Evolutionary conservation across 2,113 vertebrate species (phyloP).

Genomic region (Columbina picui): DNA sequence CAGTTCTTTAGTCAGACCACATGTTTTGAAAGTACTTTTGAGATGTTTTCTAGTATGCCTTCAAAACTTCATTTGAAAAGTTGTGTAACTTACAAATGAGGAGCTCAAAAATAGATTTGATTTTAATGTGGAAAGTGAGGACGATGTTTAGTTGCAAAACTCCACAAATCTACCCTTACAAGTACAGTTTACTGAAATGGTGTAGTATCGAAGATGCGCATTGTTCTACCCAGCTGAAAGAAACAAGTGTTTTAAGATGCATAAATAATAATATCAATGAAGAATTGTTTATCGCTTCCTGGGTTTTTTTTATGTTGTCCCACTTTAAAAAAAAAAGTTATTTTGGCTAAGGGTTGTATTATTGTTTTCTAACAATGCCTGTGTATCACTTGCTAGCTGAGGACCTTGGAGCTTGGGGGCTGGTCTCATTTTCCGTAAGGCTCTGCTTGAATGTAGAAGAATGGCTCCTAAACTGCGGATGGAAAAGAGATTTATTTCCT

Average conservation of each 20-base stretch:
- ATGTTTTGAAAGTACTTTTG: background rate
- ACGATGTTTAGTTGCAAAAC: background rate
- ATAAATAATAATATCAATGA: constrained; percentile 23
- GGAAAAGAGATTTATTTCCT: constrained; percentile 22
- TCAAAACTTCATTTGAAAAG: background rate
- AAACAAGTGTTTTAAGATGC: constrained; percentile 7
- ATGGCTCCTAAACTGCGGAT: constrained; percentile 5
- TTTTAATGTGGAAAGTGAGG: background rate
- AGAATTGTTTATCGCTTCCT: constrained; percentile 63
- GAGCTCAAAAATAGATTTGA: background rate
- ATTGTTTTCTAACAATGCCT: constrained; percentile 62
- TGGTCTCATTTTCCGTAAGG: background rate
- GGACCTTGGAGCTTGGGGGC: constrained; percentile 29
- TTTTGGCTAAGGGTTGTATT: constrained; percentile 17
- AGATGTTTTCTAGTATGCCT: background rate
- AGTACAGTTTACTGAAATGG: background rate
- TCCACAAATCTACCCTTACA: background rate
- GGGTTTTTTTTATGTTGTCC: constrained; percentile 3
- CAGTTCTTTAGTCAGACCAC: background rate
- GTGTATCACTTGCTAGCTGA: constrained; percentile 23
- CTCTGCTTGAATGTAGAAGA: background rate
- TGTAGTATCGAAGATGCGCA: background rate
- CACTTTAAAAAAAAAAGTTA: background rate
- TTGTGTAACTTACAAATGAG: background rate
- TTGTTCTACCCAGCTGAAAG: background rate